phyloP scores from a whole-genome alignment of 2,888 invertebrate genomes.

The Carabus problematicus region DNA sequence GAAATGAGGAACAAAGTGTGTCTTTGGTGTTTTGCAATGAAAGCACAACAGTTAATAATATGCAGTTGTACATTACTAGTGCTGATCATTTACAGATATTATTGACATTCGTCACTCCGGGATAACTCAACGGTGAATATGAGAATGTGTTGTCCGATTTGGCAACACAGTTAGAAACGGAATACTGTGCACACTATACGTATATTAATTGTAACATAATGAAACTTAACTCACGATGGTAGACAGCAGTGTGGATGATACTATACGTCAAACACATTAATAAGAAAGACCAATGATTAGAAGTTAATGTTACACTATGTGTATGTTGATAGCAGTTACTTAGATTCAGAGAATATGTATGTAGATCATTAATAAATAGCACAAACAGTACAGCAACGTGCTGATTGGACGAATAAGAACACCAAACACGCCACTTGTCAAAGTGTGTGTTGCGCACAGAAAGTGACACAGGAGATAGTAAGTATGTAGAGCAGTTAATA shows the following conservation, averaged over 20 bases:
- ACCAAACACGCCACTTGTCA: conserved; percentile 30
- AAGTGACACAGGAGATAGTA: conserved; percentile 41
- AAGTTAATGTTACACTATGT: conserved; percentile 22
- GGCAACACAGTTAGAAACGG: too few relatives aligned
- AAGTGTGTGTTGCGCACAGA: conserved; percentile 18
- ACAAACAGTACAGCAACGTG: conserved; percentile 41
- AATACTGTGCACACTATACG: too few relatives aligned
- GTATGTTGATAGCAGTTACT: conserved; percentile 22
- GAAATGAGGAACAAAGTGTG: conserved; percentile 37
- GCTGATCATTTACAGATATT: not conserved
- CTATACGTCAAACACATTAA: too few relatives aligned
- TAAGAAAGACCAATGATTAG: conserved; percentile 29
- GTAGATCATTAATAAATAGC: conserved; percentile 30
- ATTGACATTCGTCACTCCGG: conserved; percentile 15
- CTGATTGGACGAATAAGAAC: conserved; percentile 42
- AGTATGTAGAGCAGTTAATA: conserved; percentile 32
- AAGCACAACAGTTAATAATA: conserved; percentile 17
- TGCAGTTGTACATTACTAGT: conserved; percentile 1
- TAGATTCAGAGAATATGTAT: too few relatives aligned
- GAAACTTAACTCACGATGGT: too few relatives aligned
- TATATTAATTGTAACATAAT: too few relatives aligned
- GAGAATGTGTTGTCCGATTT: not conserved
- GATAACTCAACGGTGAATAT: not conserved
- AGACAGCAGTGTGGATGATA: too few relatives aligned
- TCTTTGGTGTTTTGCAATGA: conserved; percentile 39